These are phyloP conservation scores for Puffinus mauretanicus DNA, from an alignment of 2,113 vertebrate species.

Conservation along the genomic window DNA sequence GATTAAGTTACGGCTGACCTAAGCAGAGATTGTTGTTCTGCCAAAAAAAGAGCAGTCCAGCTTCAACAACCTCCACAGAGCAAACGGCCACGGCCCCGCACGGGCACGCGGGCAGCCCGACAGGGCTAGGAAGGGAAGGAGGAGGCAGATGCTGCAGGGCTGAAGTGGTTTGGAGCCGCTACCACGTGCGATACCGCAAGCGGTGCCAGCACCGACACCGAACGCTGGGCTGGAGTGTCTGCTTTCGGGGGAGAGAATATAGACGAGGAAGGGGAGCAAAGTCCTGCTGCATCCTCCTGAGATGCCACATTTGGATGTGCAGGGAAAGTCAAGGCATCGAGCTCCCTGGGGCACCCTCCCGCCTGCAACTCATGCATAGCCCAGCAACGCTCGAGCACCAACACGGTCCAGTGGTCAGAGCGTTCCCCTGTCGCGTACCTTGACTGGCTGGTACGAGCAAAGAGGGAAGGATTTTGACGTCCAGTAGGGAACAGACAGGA, in stretches of 20 bases:
- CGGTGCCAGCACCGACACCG: background rate
- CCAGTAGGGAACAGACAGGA: background rate
- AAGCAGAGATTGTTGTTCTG: background rate
- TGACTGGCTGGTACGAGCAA: background rate
- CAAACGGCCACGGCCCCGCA: accelerated
- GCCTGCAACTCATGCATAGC: background rate
- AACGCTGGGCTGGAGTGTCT: background rate
- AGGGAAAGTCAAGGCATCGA: background rate
- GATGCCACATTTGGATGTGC: background rate
- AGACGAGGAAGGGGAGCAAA: background rate
- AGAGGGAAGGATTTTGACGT: background rate
- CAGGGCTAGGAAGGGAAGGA: background rate
- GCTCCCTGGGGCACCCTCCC: background rate
- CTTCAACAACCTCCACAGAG: background rate
- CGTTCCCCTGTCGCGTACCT: background rate
- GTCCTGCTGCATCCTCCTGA: background rate
- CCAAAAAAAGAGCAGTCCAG: background rate
- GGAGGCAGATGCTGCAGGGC: background rate
- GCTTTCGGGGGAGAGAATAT: background rate
- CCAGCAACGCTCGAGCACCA: background rate
- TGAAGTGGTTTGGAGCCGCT: background rate
- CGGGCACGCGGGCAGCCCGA: accelerated
- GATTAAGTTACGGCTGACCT: conserved; percentile 23
- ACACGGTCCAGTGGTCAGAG: background rate
- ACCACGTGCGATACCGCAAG: accelerated